A percentile compares a stretch with the other conserved stretches of the same genome.
Conservation (phyloP, 2,888 invertebrate species). For the Sminthurinus aureus region DNA sequence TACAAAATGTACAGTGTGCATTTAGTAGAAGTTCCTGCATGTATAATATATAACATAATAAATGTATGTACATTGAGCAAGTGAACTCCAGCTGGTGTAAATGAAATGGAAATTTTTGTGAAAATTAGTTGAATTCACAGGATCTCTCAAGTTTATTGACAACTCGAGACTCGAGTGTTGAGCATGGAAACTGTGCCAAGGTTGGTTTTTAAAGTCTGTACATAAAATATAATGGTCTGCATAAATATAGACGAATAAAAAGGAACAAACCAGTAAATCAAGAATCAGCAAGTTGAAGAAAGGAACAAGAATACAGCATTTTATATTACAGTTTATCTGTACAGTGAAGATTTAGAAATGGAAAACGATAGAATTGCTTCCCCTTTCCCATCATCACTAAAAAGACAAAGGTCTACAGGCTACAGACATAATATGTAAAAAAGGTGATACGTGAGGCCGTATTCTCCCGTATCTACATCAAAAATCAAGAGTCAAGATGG, state of each 20-base stretch:
- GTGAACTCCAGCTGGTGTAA: not conserved
- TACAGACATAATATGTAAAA: too few species aligned
- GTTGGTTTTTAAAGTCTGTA: not conserved
- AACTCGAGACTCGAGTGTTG: not conserved
- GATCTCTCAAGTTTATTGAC: not conserved
- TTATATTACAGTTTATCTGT: too few species aligned
- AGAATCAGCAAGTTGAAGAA: not conserved
- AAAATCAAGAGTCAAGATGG: too few species aligned
- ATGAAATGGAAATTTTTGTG: not conserved
- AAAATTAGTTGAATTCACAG: not conserved
- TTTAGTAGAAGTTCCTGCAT: not conserved
- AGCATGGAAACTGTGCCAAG: constrained; percentile 6
- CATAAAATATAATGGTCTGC: not conserved
- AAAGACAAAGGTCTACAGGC: too few species aligned
- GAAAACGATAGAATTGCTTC: too few species aligned
- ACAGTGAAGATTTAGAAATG: too few species aligned
- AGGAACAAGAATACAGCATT: not conserved
- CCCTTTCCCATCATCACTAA: too few species aligned
- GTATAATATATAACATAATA: too few species aligned
- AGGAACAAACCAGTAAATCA: not conserved
- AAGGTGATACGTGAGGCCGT: too few species aligned
- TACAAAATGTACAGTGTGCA: too few species aligned
- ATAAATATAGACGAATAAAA: not conserved
- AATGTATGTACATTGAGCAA: too few species aligned
- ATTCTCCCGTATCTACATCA: too few species aligned